These are phyloP conservation scores for Thamnophis elegans DNA, from an alignment of 2,797 vertebrate species.

Conservation along the genomic window DNA sequence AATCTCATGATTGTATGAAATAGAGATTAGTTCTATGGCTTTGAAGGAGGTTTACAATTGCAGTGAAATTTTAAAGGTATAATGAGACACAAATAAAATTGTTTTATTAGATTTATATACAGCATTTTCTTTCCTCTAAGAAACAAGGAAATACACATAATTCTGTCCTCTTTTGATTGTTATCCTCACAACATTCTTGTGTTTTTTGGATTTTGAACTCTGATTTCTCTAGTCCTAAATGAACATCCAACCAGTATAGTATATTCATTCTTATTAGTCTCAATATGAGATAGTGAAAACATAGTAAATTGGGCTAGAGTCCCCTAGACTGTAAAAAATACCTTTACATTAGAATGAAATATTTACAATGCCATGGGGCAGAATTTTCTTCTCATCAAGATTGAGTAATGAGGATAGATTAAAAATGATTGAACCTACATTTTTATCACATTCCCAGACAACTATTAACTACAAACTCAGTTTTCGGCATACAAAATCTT, in stretches of 20 bases:
- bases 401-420: not conserved
- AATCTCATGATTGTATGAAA: not conserved
- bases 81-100: not conserved
- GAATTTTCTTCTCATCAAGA: not conserved
- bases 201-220: not conserved
- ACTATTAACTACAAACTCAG: not conserved
- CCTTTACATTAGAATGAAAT: not conserved
- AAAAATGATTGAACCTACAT: not conserved
- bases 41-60: not conserved
- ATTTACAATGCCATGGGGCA: not conserved
- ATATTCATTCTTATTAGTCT: not conserved
- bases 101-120: not conserved
- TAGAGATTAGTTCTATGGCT: not conserved
- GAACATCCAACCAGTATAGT: not conserved
- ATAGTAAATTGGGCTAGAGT: not conserved
- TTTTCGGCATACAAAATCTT: not conserved
- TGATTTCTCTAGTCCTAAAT: not conserved
- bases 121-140: not conserved
- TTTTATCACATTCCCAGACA: not conserved
- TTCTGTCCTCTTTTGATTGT: not conserved
- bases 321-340: not conserved
- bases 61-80: not conserved
- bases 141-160: not conserved
- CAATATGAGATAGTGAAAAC: not conserved
- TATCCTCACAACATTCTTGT: constrained; percentile 9